Evolutionary conservation across 2,888 invertebrate species (phyloP).

Genomic region (Steinernema hermaphroditum): DNA sequence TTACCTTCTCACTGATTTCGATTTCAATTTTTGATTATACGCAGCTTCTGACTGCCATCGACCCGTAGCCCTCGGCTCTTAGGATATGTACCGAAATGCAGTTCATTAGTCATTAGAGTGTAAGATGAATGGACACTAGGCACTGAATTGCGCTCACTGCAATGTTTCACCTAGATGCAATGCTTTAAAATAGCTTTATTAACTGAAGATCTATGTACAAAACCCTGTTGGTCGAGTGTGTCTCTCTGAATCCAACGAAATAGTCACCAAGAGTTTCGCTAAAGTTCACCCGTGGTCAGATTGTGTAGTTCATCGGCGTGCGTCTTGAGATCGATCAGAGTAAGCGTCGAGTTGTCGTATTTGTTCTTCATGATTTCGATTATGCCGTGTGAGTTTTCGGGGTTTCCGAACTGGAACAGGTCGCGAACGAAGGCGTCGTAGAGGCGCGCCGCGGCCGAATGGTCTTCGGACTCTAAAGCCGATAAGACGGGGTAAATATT

Average conservation of each 20-base stretch:
- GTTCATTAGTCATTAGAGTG: no score
- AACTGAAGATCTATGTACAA: neutral
- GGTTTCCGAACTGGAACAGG: slow-evolving; percentile 9
- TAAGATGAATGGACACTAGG: no score
- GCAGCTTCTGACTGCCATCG: no score
- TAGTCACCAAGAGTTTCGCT: neutral
- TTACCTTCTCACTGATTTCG: no score
- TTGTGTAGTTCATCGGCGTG: slow-evolving; percentile 13
- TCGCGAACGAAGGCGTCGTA: slow-evolving; percentile 22
- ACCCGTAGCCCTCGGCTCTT: no score
- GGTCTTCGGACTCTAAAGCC: neutral
- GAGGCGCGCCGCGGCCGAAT: neutral
- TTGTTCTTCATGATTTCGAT: slow-evolving; percentile 13
- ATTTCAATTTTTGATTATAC: no score
- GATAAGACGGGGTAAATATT: neutral
- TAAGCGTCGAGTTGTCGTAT: neutral
- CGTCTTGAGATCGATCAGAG: neutral
- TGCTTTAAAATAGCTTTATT: no score
- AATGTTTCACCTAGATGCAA: no score
- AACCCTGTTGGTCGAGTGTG: slow-evolving; percentile 17
- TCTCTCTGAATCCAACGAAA: neutral
- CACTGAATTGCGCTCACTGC: no score
- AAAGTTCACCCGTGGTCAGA: slow-evolving; percentile 1
- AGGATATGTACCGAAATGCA: no score
- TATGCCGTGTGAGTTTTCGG: neutral